Conservation (phyloP, 2,888 invertebrate species). For the Pyrochroa serraticornis region DNA sequence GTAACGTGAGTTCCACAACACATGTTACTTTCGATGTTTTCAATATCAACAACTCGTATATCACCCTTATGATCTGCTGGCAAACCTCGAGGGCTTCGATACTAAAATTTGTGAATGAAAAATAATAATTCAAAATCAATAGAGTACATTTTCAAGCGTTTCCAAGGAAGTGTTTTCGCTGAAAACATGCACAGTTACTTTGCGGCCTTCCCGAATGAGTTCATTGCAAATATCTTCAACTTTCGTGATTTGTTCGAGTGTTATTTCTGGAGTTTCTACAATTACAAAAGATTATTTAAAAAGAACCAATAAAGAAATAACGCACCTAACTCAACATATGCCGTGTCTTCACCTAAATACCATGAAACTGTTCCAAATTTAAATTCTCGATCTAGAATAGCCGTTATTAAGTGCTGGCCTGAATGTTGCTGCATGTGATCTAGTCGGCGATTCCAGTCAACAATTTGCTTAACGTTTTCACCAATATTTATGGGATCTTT, state of each 20-base stretch:
- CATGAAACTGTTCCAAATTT: conserved; percentile 76
- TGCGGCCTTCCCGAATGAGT: conserved; percentile 67
- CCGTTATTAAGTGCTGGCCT: conserved; percentile 84
- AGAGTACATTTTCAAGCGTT: conserved; percentile 44
- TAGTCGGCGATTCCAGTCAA: conserved; percentile 80
- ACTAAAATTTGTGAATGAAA: conserved; percentile 57
- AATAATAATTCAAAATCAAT: no score
- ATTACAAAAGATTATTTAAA: conserved; percentile 11
- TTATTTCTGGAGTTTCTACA: conserved; percentile 62
- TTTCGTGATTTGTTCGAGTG: conserved; percentile 59
- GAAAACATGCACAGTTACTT: conserved; percentile 69
- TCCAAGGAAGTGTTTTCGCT: conserved; percentile 66
- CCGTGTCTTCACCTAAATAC: conserved; percentile 80
- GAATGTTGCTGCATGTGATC: conserved; percentile 95
- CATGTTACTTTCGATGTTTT: conserved; percentile 78
- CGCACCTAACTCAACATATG: conserved; percentile 71
- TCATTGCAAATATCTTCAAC: conserved; percentile 72
- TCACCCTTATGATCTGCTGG: conserved; percentile 81
- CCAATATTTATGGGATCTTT: conserved; percentile 67
- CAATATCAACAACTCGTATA: conserved; percentile 78
- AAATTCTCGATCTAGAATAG: conserved; percentile 73
- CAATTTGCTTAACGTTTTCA: conserved; percentile 64
- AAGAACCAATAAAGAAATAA: background rate
- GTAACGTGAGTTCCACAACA: conserved; percentile 89
- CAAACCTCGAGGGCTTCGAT: conserved; percentile 69